Evolutionary conservation across 30 jellyfish, hydroid and myxozoan genomes (phyloP), one percentile per base, ranked within the genome.

Genomic region (Hydractinia echinata): DNA sequence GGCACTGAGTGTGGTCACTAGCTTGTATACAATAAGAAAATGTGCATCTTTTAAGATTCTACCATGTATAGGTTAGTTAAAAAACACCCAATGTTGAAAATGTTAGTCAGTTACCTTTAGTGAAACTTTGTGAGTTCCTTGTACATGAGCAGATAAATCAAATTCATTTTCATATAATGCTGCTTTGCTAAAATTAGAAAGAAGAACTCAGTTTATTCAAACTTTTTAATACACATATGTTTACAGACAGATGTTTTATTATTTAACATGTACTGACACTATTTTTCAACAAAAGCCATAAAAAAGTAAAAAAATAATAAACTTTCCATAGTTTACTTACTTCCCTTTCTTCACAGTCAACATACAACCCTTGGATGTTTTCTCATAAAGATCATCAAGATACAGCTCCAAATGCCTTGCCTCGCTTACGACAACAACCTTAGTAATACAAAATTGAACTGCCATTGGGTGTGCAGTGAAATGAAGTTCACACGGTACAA

Each of bases 401-500:
- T 85, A 93, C 82, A 93, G 71, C 53, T 93, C 99, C 61, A 93
- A 67, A 64, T 93, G 95, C 61, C 83, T 87, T 53, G 99, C 95
- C 58, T 93, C 96, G 84, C 99, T 93, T 10, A 93, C 96, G 18
- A 87, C 76, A 64, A 87, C 69, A 7, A 93, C 66, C 30, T 84
- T 85, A 4, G 96, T 70, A 53, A 88, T 67, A 51, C 92, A 82
- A 79, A 78, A 87, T 50, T 87, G 95, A 44, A 80, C 71, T 10
- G 87, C 81, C 61, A 18, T 68, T n/a, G 93, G 88, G 51, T 93
- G 94, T 4, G 96, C 91, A 10, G 66, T 49, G 86, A 93, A 86
- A 44, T 94, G 92, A 89, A 93, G 71, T 66, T 93, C 99, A 77
- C 99, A 87, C 0, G 99, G 94, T 50, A 81, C 50, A 8, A 15